phyloP scores from a whole-genome alignment of 2,797 vertebrate genomes.

The Acanthiza pusilla region DNA sequence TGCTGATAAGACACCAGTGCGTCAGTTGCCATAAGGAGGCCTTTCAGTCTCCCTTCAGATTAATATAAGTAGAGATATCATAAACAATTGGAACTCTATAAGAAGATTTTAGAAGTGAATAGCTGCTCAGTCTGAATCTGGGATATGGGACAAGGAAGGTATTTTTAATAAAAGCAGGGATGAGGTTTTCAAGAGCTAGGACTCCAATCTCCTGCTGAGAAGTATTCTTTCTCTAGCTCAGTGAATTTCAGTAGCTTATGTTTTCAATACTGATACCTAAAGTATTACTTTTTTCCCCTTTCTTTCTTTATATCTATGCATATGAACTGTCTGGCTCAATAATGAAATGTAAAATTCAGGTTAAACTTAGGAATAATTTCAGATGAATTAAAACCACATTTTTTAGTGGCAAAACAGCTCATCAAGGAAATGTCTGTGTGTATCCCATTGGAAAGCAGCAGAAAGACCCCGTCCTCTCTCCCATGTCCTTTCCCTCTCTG shows the following conservation, averaged over 20 bases:
- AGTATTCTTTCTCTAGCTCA: background rate
- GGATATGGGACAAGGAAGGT: background rate
- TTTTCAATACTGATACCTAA: background rate
- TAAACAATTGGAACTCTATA: background rate
- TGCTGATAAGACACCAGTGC: background rate
- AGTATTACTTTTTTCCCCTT: too few species aligned
- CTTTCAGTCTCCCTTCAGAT: background rate
- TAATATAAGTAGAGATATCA: background rate
- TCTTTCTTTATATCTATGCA: background rate
- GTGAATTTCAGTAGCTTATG: background rate
- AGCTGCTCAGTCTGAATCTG: background rate
- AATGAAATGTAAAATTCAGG: background rate
- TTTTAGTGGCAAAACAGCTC: background rate
- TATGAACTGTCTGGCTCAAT: background rate
- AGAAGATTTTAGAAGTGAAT: background rate
- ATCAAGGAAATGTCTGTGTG: background rate
- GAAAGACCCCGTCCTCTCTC: background rate
- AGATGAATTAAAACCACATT: background rate
- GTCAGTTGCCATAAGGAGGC: background rate
- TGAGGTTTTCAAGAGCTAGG: background rate
- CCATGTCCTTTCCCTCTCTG: background rate
- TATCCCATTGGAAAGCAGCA: background rate
- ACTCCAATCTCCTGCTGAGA: background rate
- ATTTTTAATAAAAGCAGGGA: constrained; percentile 2
- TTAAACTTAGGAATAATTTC: background rate